Evolutionary conservation across 2,888 invertebrate genomes (phyloP).

Genomic region (Ecliptopera silaceata): DNA sequence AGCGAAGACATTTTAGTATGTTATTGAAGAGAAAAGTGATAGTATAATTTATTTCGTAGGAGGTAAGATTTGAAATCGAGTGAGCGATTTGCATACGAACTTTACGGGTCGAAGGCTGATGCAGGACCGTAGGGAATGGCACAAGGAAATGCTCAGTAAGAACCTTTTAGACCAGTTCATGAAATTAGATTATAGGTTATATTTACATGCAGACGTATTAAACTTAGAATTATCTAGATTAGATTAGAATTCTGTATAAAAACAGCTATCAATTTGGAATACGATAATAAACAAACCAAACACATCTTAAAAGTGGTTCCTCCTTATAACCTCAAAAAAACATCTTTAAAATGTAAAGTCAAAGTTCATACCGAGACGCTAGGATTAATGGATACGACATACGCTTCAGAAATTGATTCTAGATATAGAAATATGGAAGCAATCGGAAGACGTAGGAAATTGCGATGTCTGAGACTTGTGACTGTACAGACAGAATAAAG

Average conservation of each 20-base stretch:
- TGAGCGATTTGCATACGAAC: background rate
- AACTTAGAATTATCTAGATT: too few species aligned
- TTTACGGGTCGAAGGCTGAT: background rate
- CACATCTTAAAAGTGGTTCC: too few species aligned
- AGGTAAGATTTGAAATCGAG: constrained; percentile 4
- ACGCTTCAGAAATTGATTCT: constrained; percentile 59
- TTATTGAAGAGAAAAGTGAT: constrained; percentile 9
- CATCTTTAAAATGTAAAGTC: background rate
- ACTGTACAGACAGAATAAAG: constrained; percentile 16
- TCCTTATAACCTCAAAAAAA: background rate
- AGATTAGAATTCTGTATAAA: too few species aligned
- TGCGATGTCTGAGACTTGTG: constrained; percentile 23
- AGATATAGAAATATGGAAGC: constrained; percentile 68
- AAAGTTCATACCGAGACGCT: constrained; percentile 2
- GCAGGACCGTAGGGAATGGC: constrained; percentile 5
- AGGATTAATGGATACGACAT: constrained; percentile 36
- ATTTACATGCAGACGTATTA: too few species aligned
- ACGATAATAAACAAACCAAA: background rate
- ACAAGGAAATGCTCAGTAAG: background rate
- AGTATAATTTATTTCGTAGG: constrained; percentile 4
- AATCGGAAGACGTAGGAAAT: constrained; percentile 42
- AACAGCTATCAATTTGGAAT: too few species aligned
- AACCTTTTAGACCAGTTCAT: background rate
- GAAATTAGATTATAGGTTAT: background rate
- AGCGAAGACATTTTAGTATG: constrained; percentile 35